Conservation (phyloP, 2,888 invertebrate species). For the Pocota personata region DNA sequence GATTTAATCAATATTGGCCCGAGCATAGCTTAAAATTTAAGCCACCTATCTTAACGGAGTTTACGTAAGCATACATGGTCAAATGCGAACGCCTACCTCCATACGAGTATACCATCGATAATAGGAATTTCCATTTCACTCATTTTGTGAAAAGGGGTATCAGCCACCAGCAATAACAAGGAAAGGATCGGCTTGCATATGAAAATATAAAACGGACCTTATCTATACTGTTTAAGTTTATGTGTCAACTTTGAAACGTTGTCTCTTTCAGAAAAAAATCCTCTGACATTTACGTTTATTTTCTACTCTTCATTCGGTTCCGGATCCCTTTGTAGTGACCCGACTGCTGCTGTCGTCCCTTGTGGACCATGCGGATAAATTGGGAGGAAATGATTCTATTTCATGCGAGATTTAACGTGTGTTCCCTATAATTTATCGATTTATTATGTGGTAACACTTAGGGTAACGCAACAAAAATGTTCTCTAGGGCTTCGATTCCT, state of each 20-base stretch:
- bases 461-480: constrained; percentile 34
- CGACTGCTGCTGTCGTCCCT: constrained; percentile 28
- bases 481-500: constrained; percentile 9
- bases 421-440: constrained; percentile 82
- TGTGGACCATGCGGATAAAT: constrained; percentile 77
- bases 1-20: constrained; percentile 35
- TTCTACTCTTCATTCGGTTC: constrained; percentile 3
- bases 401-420: constrained; percentile 82
- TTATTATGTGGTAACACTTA: constrained; percentile 78
- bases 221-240: constrained; percentile 38
- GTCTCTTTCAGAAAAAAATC: constrained; percentile 13
- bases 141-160: neutral
- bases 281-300: constrained; percentile 41
- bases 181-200: neutral
- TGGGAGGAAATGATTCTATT: constrained; percentile 82
- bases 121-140: constrained; percentile 17
- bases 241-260: constrained; percentile 55
- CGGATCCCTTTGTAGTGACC: constrained; percentile 17
- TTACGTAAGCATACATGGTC: neutral
- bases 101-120: constrained; percentile 12
- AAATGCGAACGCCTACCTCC: neutral
- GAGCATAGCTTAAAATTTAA: constrained; percentile 44
- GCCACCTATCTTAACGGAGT: constrained; percentile 40
- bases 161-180: neutral
- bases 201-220: constrained; percentile 17